phyloP scores from a whole-genome alignment of 2,113 vertebrate species.

The Falcunculus frontatus region DNA sequence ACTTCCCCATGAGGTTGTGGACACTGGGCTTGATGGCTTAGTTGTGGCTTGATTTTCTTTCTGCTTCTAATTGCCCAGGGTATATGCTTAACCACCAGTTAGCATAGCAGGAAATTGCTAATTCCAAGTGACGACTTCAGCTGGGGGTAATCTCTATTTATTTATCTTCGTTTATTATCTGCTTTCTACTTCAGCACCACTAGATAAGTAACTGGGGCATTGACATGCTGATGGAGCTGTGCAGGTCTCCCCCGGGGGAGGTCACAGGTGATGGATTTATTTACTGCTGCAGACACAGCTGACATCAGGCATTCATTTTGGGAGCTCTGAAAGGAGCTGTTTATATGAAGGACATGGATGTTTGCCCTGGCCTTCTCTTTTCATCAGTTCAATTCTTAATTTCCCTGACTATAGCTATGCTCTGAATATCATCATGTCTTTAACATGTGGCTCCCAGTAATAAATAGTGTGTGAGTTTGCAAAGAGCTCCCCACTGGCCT shows the following conservation, averaged over 20 bases:
- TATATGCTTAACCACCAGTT: not conserved
- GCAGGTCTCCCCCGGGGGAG: not conserved
- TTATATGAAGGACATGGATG: not conserved
- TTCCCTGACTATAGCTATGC: not conserved
- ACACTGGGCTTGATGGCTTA: not conserved
- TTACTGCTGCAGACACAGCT: not conserved
- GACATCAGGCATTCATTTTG: not conserved
- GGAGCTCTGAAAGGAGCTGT: not conserved
- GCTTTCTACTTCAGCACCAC: not conserved
- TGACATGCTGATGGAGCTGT: not conserved
- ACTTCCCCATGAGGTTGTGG: not conserved
- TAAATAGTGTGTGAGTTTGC: not conserved
- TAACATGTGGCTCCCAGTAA: not conserved
- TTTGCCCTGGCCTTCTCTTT: not conserved
- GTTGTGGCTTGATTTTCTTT: not conserved
- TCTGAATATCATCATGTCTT: not conserved
- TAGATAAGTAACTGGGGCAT: not conserved
- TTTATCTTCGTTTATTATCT: not conserved
- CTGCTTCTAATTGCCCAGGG: not conserved
- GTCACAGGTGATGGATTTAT: not conserved
- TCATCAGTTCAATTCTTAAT: not conserved
- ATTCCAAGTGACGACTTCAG: not conserved
- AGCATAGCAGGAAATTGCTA: not conserved
- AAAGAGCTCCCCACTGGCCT: not conserved
- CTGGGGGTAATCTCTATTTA: not conserved